A percentile compares a stretch with the other conserved stretches of the same genome.
Evolutionary conservation across 2,113 vertebrate genomes (phyloP).

Genomic region (Paradisaea rubra): DNA sequence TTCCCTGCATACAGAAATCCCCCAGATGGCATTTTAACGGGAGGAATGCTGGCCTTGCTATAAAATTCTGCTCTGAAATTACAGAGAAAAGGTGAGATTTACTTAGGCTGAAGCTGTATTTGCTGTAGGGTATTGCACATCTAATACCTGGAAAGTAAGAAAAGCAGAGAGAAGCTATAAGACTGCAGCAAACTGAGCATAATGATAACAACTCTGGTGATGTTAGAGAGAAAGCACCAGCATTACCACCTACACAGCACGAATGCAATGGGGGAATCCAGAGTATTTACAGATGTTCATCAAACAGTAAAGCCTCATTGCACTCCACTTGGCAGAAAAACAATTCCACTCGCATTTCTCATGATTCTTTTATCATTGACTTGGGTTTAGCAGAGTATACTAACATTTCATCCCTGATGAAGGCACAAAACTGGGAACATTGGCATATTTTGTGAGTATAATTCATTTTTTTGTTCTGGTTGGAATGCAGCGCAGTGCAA

Average conservation of each 20-base stretch:
- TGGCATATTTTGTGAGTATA: conserved; percentile 42
- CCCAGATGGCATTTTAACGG: neutral
- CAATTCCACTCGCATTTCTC: conserved; percentile 28
- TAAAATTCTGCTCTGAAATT: neutral
- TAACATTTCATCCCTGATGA: conserved; percentile 23
- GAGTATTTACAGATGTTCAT: conserved; percentile 43
- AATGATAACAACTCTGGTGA: neutral
- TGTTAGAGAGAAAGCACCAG: neutral
- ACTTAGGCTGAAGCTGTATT: neutral
- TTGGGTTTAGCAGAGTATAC: conserved; percentile 33
- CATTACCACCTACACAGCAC: neutral
- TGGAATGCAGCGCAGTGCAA: neutral
- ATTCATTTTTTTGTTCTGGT: conserved; percentile 42
- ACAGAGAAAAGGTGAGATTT: neutral
- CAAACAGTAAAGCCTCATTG: conserved; percentile 12
- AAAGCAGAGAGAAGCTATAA: neutral
- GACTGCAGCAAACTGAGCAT: neutral
- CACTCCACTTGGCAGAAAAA: conserved; percentile 39
- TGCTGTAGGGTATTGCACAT: neutral
- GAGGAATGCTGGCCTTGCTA: neutral
- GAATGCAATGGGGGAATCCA: neutral
- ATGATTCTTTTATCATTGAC: conserved; percentile 36
- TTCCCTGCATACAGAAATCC: neutral
- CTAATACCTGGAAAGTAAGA: neutral
- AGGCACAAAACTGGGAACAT: neutral